Conservation (phyloP, 2,797 vertebrate genomes). For the Eidolon dupreanum region DNA sequence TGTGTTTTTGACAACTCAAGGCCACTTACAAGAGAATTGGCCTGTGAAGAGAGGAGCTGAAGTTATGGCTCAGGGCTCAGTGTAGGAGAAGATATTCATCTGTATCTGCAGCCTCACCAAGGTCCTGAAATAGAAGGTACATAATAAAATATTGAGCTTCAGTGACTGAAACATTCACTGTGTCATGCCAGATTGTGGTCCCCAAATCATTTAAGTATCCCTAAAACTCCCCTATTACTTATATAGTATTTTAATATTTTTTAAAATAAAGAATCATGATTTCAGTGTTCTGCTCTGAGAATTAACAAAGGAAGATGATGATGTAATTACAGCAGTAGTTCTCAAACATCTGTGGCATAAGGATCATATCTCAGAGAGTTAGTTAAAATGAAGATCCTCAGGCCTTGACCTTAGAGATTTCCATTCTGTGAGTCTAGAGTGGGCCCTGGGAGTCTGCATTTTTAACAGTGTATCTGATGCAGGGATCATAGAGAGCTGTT, state of each 20-base stretch:
- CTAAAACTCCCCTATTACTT: neutral
- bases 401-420: neutral
- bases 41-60: neutral
- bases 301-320: neutral
- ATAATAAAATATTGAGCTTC: accelerated
- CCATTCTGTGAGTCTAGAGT: neutral
- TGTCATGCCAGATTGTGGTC: neutral
- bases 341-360: neutral
- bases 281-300: neutral
- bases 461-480: neutral
- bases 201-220: neutral
- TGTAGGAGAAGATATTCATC: neutral
- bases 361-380: neutral
- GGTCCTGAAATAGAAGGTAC: neutral
- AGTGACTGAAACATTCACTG: neutral
- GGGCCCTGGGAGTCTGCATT: accelerated
- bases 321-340: neutral
- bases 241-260: neutral
- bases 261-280: neutral
- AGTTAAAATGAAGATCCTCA: neutral
- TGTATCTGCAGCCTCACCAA: neutral
- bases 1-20: neutral
- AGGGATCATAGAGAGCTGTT: neutral
- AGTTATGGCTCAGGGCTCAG: neutral
- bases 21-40: neutral